These are phyloP conservation scores for Rhynchopsitta pachyrhyncha DNA, from an alignment of 2,113 vertebrate genomes.

Conservation along the genomic window DNA sequence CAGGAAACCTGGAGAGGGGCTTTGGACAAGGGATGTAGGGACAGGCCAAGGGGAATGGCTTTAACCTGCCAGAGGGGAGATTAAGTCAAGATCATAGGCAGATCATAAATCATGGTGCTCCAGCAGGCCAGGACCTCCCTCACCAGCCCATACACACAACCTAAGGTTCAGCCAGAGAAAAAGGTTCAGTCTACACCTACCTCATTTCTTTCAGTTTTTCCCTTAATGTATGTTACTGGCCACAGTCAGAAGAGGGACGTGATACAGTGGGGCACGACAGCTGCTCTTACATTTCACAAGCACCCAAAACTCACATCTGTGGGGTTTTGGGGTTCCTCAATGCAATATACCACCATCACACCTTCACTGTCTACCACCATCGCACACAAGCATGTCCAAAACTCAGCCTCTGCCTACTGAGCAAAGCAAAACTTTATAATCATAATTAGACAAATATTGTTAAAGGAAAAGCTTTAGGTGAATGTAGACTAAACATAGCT, in stretches of 20 bases:
- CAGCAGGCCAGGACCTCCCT: neutral
- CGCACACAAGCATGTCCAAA: neutral
- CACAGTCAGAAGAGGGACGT: neutral
- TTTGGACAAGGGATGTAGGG: neutral
- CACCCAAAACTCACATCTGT: neutral
- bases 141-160: rapidly evolving
- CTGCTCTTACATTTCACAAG: neutral
- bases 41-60: neutral
- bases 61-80: neutral
- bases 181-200: neutral
- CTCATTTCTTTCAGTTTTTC: neutral
- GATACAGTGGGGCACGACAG: rapidly evolving
- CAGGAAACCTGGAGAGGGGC: neutral
- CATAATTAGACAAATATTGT: neutral
- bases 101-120: neutral
- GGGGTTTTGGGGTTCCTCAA: neutral
- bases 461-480: conserved; percentile 23
- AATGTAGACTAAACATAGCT: conserved; percentile 36
- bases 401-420: neutral
- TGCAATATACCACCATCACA: neutral
- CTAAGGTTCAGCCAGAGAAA: neutral
- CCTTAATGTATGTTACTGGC: neutral
- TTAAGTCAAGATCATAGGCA: neutral
- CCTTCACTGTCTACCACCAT: neutral
- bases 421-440: neutral